Evolutionary conservation across 2,113 vertebrate genomes (phyloP).

Genomic region (Scolopax mira): DNA sequence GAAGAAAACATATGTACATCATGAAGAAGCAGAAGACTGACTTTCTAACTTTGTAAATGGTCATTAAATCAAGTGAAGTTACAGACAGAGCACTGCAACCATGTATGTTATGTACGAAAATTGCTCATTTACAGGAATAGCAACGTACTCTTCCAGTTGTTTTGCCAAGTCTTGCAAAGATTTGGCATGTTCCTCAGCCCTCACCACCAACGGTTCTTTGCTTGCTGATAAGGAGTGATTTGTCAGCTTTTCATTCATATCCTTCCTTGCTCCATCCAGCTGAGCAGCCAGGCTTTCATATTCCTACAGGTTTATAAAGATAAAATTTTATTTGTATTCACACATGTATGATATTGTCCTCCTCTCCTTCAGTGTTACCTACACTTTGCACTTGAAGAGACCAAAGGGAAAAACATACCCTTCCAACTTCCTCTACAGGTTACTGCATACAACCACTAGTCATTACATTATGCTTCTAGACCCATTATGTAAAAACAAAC

Average conservation of each 20-base stretch:
- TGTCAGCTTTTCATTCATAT: slow-evolving; percentile 83
- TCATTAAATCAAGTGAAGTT: neutral
- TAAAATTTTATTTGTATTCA: neutral
- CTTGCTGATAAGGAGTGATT: slow-evolving; percentile 75
- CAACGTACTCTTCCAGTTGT: slow-evolving; percentile 84
- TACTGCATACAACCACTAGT: neutral
- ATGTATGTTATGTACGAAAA: neutral
- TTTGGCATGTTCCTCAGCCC: slow-evolving; percentile 85
- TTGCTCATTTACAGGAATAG: neutral
- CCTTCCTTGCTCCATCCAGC: slow-evolving; percentile 84
- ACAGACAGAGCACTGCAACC: neutral
- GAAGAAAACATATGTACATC: neutral
- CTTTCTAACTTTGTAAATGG: neutral
- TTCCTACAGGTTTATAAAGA: slow-evolving; percentile 72
- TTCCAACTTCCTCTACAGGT: neutral
- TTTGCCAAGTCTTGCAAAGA: slow-evolving; percentile 80
- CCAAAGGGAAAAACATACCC: neutral
- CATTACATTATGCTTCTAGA: neutral
- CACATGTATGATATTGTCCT: neutral
- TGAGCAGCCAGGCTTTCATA: slow-evolving; percentile 84
- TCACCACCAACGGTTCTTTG: slow-evolving; percentile 79
- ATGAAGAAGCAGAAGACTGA: neutral
- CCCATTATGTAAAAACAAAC: neutral
- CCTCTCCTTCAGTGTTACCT: neutral
- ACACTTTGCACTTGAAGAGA: neutral